phyloP scores from a whole-genome alignment of 2,797 vertebrate genomes.

The Intellagama lesueurii region DNA sequence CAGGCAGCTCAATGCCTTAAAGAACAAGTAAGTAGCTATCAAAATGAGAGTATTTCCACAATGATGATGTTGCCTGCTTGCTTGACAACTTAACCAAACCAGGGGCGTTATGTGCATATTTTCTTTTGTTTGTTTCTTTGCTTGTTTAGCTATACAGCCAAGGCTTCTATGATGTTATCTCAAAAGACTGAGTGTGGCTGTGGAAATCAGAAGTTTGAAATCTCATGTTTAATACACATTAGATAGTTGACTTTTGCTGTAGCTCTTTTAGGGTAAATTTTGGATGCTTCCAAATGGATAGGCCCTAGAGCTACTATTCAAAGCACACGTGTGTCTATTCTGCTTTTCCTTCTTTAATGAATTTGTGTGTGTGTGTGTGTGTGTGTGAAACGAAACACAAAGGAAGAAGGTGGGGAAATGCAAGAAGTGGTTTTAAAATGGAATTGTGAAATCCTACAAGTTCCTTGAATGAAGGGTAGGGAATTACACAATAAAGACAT shows the following conservation, averaged over 20 bases:
- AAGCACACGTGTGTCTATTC: not conserved
- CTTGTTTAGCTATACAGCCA: not conserved
- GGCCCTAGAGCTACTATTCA: not conserved
- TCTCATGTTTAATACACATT: not conserved
- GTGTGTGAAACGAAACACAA: too few relatives aligned
- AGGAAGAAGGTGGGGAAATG: too few relatives aligned
- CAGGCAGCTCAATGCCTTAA: slow-evolving; percentile 76
- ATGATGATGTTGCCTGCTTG: not conserved
- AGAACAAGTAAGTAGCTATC: slow-evolving; percentile 71
- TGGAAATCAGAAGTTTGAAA: slow-evolving; percentile 1
- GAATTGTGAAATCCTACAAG: too few relatives aligned
- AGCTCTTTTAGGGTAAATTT: not conserved
- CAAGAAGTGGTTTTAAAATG: too few relatives aligned
- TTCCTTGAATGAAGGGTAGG: not conserved
- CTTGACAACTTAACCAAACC: not conserved
- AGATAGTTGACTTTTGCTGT: not conserved
- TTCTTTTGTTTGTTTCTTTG: too few relatives aligned
- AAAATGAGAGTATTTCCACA: not conserved
- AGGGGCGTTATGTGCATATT: not conserved
- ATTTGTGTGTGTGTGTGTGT: not conserved
- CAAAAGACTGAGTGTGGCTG: not conserved
- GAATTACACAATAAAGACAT: not conserved
- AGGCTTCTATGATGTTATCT: not conserved
- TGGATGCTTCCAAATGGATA: not conserved
- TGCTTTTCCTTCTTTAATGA: not conserved